phyloP scores from a whole-genome alignment of 64 coral and sea anemone genomes.

The Dendronephthya gigantea region DNA sequence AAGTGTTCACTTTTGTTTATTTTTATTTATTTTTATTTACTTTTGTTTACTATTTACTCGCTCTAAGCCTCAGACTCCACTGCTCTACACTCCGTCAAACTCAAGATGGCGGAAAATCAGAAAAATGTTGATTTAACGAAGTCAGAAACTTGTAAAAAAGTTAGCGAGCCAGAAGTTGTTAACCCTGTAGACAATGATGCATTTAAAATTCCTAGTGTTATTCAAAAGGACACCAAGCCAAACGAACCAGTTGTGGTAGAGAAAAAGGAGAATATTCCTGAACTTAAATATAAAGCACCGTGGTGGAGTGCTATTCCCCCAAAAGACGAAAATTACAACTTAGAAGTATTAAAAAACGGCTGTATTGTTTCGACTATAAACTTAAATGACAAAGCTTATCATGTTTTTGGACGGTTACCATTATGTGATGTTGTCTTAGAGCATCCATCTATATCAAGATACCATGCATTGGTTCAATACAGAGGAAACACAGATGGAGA shows the following conservation, averaged over 20 bases:
- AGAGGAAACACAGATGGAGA: slow-evolving; percentile 63
- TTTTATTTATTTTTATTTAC: too few species aligned
- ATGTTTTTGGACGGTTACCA: slow-evolving; percentile 82
- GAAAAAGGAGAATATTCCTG: slow-evolving; percentile 61
- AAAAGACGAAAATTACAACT: slow-evolving; percentile 35
- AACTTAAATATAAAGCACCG: slow-evolving; percentile 78
- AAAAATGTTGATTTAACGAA: too few species aligned
- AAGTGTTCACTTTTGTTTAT: too few species aligned
- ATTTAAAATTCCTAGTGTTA: not conserved
- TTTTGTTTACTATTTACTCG: too few species aligned
- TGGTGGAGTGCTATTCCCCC: slow-evolving; percentile 60
- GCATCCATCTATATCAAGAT: slow-evolving; percentile 81
- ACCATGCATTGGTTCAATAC: slow-evolving; percentile 93
- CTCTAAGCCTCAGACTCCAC: too few species aligned
- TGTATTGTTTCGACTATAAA: slow-evolving; percentile 81
- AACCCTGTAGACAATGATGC: not conserved
- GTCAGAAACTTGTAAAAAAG: too few species aligned
- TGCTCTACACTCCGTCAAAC: too few species aligned
- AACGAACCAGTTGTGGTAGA: not conserved
- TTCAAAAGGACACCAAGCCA: not conserved
- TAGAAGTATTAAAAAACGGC: slow-evolving; percentile 91
- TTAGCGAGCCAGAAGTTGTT: not conserved
- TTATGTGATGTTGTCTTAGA: slow-evolving; percentile 86
- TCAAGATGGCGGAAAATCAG: too few species aligned
- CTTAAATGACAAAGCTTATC: slow-evolving; percentile 60